A percentile compares a stretch with the other conserved stretches of the same genome.
Evolutionary conservation across 2,888 invertebrate genomes (phyloP).

Genomic region (Trachelus iudaicus): DNA sequence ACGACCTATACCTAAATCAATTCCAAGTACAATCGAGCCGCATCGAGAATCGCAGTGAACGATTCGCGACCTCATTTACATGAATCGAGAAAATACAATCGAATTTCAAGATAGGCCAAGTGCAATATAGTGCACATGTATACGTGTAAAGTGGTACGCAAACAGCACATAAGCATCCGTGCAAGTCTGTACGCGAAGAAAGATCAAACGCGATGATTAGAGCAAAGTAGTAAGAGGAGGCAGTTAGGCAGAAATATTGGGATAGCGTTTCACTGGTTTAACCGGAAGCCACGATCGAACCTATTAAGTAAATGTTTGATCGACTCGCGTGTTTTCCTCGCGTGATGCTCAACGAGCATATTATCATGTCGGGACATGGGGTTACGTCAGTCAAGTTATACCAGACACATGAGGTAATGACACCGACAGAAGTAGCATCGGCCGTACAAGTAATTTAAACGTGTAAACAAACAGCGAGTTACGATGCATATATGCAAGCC

Average conservation of each 20-base stretch:
- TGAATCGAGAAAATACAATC: conserved; percentile 18
- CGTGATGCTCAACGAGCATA: neutral
- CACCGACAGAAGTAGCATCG: neutral
- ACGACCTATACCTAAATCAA: conserved; percentile 43
- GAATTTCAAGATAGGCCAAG: neutral
- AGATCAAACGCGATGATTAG: neutral
- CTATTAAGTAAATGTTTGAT: neutral
- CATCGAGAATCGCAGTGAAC: conserved; percentile 27
- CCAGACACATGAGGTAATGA: neutral
- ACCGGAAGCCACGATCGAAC: neutral
- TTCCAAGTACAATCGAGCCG: conserved; percentile 37
- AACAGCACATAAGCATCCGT: neutral
- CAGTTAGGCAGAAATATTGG: neutral
- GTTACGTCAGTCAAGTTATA: neutral
- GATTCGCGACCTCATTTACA: conserved; percentile 27
- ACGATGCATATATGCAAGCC: neutral
- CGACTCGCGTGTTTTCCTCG: neutral
- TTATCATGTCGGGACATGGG: neutral
- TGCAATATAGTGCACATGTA: neutral
- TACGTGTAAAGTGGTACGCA: neutral
- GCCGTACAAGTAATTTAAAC: neutral
- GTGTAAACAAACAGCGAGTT: neutral
- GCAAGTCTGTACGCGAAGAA: neutral
- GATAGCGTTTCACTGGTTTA: neutral
- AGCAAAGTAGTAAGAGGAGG: neutral